Percentiles rank a stretch among this genome's conserved stretches.
These are phyloP conservation scores for Caenorhabditis sp. DNA, from an alignment of 2,888 invertebrate genomes.

Conservation along the genomic window DNA sequence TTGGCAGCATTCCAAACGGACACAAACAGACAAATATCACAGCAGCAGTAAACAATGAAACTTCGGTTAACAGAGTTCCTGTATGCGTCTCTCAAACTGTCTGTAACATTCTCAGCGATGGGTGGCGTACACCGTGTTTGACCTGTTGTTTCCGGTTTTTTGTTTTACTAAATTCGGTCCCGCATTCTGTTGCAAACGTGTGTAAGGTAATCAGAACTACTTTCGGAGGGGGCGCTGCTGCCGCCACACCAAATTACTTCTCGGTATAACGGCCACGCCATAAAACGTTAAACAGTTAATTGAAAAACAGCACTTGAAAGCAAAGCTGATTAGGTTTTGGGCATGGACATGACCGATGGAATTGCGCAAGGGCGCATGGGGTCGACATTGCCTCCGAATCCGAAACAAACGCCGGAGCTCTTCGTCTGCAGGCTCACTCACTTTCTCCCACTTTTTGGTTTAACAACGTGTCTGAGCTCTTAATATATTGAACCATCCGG, in stretches of 20 bases:
- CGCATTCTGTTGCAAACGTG: conserved; percentile 29
- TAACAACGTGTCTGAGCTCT: conserved; percentile 14
- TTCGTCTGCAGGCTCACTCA: background rate
- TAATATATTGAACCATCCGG: conserved; percentile 47
- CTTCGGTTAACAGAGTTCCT: conserved; percentile 34
- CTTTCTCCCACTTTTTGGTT: conserved; percentile 13
- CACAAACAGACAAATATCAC: conserved; percentile 1
- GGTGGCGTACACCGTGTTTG: conserved; percentile 5
- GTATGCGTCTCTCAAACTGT: conserved; percentile 18
- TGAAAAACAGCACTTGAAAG: conserved; percentile 39
- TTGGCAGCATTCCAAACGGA: conserved; percentile 31
- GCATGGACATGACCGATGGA: conserved; percentile 1
- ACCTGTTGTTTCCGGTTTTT: conserved; percentile 41
- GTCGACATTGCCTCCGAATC: background rate
- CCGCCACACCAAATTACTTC: conserved; percentile 36
- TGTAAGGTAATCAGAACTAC: conserved; percentile 46
- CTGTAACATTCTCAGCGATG: background rate
- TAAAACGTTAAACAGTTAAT: conserved; percentile 55
- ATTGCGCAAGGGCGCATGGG: conserved; percentile 15
- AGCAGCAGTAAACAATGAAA: conserved; percentile 35
- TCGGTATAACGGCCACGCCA: conserved; percentile 30
- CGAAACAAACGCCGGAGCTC: background rate
- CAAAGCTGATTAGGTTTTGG: conserved; percentile 45
- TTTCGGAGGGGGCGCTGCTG: background rate
- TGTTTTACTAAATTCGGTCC: conserved; percentile 1